Base-by-base conservation (phyloP, 2,888 invertebrate genomes). In the Idaea aversata region DNA sequence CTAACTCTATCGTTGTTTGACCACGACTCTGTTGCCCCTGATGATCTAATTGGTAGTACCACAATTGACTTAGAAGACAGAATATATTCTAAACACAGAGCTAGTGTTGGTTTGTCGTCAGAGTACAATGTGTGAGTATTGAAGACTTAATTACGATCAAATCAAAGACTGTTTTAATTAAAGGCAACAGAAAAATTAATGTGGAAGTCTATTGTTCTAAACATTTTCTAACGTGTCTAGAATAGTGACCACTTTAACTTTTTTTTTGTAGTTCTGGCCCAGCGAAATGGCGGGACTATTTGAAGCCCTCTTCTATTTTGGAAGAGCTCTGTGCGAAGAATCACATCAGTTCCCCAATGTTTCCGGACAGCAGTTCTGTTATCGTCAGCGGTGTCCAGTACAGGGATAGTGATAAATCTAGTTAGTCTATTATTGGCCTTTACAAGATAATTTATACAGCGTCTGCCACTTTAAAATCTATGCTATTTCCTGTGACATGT, bases 11-110 rank as follows among this genome's bases (percentile, higher is more conserved):
- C 96, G 57, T 91, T 98, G 0, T 96, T 95, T 84, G 97, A 98
- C 83, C 95, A 95, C 85, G 97, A 97, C 77, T 79, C 93, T 3
- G 85, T 94, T 1, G 93, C 94, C 1, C 84, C 93, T 3, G 97
- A 98, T 80, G 97, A 97, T 79, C 85, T 98, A 7, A 97, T 98
- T 75, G 98, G 98, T 0, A 95, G 95, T 76, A 98, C 98, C 0
- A 93, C 90, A 68, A 95, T 98, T 69, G 98, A 98, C 85, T 88
- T 98, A 61, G 98, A 98, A 88, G 97, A 97, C 86, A 94, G 98
- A 68, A 96, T 96, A 82, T 97, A 96, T 81, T 95, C 96, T 16
- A 94, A 94, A 72, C 97, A 98, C 81, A 93, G 97, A 67, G 97
- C 96, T 0, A 94, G 94, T 4, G 96, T 98, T 76, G 98, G 98